phyloP scores from a whole-genome alignment of 2,888 invertebrate species.

The Seira ritae region DNA sequence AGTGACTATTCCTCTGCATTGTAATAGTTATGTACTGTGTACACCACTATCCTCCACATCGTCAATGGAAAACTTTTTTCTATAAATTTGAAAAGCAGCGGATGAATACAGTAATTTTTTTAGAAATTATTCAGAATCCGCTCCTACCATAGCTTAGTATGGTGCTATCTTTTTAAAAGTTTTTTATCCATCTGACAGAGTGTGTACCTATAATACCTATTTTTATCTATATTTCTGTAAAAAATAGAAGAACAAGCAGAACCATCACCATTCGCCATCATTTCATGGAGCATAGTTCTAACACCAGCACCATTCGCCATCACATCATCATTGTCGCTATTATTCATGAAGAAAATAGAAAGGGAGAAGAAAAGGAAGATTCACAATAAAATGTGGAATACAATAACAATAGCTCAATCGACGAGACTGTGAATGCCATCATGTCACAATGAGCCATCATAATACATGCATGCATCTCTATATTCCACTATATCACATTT shows the following conservation, averaged over 20 bases:
- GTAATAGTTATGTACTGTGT: too few relatives aligned
- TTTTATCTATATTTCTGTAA: too few relatives aligned
- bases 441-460: slow-evolving; percentile 30
- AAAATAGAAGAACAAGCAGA: too few relatives aligned
- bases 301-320: background rate
- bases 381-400: slow-evolving; percentile 58
- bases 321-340: slow-evolving; percentile 28
- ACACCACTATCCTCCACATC: too few relatives aligned
- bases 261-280: background rate
- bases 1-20: too few relatives aligned
- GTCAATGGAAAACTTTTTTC: too few relatives aligned
- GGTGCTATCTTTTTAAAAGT: background rate
- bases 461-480: too few relatives aligned
- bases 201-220: too few relatives aligned
- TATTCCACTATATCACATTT: too few relatives aligned
- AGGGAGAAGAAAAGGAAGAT: slow-evolving; percentile 49
- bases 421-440: slow-evolving; percentile 40
- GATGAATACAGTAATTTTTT: background rate
- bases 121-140: background rate
- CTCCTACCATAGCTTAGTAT: too few relatives aligned
- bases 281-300: background rate
- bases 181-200: background rate
- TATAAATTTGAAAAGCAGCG: too few relatives aligned
- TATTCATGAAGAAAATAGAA: slow-evolving; percentile 57
- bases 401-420: slow-evolving; percentile 64